These are phyloP conservation scores for Ptychobarbus kaznakovi DNA, from an alignment of 2,797 vertebrate genomes.

Conservation along the genomic window DNA sequence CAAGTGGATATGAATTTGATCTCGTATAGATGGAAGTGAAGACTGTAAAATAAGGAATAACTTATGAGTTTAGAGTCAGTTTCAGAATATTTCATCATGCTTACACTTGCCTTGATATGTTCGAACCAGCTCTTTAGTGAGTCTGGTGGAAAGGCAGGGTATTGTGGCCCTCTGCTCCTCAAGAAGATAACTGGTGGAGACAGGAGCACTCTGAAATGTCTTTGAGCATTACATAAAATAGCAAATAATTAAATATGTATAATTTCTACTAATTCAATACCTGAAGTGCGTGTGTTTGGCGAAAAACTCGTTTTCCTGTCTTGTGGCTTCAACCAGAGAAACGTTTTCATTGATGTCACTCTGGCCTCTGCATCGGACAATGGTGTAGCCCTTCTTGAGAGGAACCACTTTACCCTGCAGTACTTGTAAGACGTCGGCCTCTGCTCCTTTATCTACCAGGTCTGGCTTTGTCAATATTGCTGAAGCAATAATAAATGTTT, in stretches of 20 bases:
- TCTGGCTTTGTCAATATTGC: conserved; percentile 84
- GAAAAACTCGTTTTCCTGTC: conserved; percentile 81
- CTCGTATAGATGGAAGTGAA: conserved; percentile 53
- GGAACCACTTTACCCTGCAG: conserved; percentile 71
- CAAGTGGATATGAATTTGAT: conserved; percentile 56
- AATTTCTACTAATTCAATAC: conserved; percentile 61
- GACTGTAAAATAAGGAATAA: conserved; percentile 32
- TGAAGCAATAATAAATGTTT: conserved; percentile 31
- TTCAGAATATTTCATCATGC: background rate
- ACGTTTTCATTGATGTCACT: conserved; percentile 75
- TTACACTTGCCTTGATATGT: conserved; percentile 77
- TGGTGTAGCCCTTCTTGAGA: conserved; percentile 84
- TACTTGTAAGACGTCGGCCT: conserved; percentile 71
- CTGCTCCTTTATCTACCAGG: conserved; percentile 79
- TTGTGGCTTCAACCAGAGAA: conserved; percentile 71
- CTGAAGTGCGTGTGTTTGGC: conserved; percentile 76
- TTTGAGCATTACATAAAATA: background rate
- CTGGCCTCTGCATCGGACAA: conserved; percentile 83
- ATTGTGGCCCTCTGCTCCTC: conserved; percentile 74
- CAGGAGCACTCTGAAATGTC: background rate
- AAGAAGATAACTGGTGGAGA: conserved; percentile 70
- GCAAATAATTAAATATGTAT: background rate
- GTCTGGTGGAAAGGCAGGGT: conserved; percentile 73
- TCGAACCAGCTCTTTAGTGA: conserved; percentile 79
- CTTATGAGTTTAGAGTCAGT: background rate